Evolutionary conservation across 2,888 invertebrate genomes (phyloP).

Genomic region (Chrysolina oricalcia): DNA sequence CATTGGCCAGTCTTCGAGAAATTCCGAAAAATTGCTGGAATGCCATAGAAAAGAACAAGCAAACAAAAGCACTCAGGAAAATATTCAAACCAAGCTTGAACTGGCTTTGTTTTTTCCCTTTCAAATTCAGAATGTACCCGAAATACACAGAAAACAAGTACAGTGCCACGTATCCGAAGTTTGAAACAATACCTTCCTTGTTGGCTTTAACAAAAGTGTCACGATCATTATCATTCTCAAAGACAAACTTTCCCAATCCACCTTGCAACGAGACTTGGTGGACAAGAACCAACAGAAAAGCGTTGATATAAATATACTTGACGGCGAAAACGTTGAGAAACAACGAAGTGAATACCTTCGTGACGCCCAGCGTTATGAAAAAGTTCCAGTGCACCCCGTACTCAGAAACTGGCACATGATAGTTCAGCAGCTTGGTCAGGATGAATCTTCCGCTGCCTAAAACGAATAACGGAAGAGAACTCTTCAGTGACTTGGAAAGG

Average conservation of each 20-base stretch:
- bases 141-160: constrained; percentile 84
- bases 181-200: constrained; percentile 91
- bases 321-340: constrained; percentile 75
- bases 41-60: constrained; percentile 59
- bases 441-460: constrained; percentile 80
- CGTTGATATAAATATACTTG: constrained; percentile 74
- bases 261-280: constrained; percentile 80
- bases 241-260: constrained; percentile 82
- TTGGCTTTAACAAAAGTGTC: constrained; percentile 84
- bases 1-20: constrained; percentile 89
- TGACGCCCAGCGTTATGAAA: constrained; percentile 92
- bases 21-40: constrained; percentile 75
- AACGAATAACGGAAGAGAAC: constrained; percentile 73
- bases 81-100: constrained; percentile 20
- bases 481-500: constrained; percentile 66
- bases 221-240: constrained; percentile 74
- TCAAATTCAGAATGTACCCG: constrained; percentile 74
- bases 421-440: constrained; percentile 79
- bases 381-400: constrained; percentile 99
- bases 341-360: constrained; percentile 82
- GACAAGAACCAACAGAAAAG: constrained; percentile 74
- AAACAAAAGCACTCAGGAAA: constrained; percentile 36
- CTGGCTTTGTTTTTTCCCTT: constrained; percentile 49
- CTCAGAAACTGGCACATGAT: constrained; percentile 92
- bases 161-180: constrained; percentile 88